Conservation (phyloP, 2,113 vertebrate genomes). For the Sminthopsis crassicaudata region DNA sequence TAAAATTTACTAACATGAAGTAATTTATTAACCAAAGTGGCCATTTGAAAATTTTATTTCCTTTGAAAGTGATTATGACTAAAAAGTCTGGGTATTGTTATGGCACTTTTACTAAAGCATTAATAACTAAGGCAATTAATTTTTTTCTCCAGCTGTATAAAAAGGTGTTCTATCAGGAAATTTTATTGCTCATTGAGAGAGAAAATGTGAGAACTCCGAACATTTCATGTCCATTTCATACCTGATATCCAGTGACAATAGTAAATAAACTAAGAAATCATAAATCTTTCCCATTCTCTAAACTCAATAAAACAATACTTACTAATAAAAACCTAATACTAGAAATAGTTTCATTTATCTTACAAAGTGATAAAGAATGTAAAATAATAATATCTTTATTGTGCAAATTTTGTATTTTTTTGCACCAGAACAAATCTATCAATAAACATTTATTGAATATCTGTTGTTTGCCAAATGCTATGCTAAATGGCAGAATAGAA, state of each 20-base stretch:
- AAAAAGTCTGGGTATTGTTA: constrained; percentile 45
- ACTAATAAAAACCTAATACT: background rate
- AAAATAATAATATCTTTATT: background rate
- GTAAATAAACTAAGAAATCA: background rate
- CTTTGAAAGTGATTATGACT: constrained; percentile 56
- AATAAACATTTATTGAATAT: background rate
- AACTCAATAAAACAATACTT: background rate
- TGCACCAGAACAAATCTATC: background rate
- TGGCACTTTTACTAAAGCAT: constrained; percentile 38
- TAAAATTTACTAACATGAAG: constrained; percentile 56
- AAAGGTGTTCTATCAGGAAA: background rate
- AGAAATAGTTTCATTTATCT: background rate
- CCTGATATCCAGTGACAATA: background rate
- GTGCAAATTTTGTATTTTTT: background rate
- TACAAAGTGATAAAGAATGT: background rate
- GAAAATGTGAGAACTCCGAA: background rate
- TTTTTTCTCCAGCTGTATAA: constrained; percentile 19
- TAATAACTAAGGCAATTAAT: constrained; percentile 37
- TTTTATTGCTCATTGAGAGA: background rate
- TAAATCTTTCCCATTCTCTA: background rate
- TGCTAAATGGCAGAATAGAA: background rate
- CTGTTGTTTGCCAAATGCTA: background rate
- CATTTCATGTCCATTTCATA: background rate
- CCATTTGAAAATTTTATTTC: constrained; percentile 53
- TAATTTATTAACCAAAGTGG: constrained; percentile 50